Percentiles rank a stretch among this genome's conserved stretches.
Evolutionary conservation across 2,113 vertebrate genomes (phyloP).

Genomic region (Osmerus mordax): DNA sequence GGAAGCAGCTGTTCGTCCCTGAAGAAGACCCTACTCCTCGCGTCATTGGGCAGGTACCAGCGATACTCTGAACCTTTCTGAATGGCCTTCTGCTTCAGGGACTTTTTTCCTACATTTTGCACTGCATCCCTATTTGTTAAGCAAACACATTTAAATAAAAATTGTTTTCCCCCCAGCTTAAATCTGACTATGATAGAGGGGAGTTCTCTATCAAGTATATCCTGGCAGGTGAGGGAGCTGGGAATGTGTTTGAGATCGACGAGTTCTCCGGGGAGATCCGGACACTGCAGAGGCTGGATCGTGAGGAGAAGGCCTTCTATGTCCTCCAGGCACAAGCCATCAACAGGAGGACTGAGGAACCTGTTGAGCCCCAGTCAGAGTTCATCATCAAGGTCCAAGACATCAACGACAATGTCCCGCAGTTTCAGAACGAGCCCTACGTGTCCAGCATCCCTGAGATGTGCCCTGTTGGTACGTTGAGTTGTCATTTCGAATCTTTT

Average conservation of each 20-base stretch:
- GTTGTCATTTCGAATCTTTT: background rate
- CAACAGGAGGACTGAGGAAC: conserved; percentile 69
- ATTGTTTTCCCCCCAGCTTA: conserved; percentile 70
- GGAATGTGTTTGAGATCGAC: conserved; percentile 78
- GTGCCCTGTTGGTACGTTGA: conserved; percentile 82
- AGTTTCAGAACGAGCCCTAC: conserved; percentile 88
- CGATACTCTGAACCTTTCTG: conserved; percentile 10
- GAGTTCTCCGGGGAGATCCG: conserved; percentile 77
- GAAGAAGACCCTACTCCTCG: conserved; percentile 75
- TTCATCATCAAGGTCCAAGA: conserved; percentile 90
- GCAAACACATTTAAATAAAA: no score
- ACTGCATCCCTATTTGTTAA: no score
- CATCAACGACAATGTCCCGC: conserved; percentile 87
- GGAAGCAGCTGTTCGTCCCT: conserved; percentile 80
- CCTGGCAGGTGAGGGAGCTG: conserved; percentile 82
- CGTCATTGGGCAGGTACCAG: conserved; percentile 83
- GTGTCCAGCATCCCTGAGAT: conserved; percentile 87
- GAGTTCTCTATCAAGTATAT: conserved; percentile 76
- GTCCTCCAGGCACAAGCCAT: conserved; percentile 80
- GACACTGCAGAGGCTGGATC: conserved; percentile 76
- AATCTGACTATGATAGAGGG: conserved; percentile 80
- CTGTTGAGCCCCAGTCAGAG: conserved; percentile 85
- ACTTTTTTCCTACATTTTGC: background rate
- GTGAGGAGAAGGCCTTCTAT: conserved; percentile 85
- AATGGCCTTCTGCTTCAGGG: conserved; percentile 22